Conservation (phyloP, 2,888 invertebrate genomes). For the Orgyia antiqua region DNA sequence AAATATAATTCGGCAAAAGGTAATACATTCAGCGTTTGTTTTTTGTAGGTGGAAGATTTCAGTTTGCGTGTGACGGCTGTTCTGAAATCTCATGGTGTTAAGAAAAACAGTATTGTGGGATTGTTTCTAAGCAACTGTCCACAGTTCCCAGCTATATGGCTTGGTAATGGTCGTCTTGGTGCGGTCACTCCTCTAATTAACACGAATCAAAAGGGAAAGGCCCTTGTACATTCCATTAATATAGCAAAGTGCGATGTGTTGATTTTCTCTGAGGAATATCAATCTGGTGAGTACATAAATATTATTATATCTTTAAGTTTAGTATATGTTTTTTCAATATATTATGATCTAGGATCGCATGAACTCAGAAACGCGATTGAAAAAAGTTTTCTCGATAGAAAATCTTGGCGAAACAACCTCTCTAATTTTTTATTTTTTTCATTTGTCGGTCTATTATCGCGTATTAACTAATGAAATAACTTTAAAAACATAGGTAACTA, state of each 20-base stretch:
- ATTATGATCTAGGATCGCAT: too few relatives aligned
- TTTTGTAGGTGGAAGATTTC: conserved; percentile 87
- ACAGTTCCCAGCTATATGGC: conserved; percentile 94
- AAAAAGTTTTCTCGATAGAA: too few relatives aligned
- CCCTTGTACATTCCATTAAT: conserved; percentile 92
- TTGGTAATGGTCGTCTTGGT: conserved; percentile 94
- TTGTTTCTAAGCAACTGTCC: conserved; percentile 94
- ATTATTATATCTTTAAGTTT: neutral
- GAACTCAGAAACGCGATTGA: too few relatives aligned
- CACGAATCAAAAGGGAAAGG: conserved; percentile 90
- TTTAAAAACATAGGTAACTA: too few relatives aligned
- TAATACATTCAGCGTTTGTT: too few relatives aligned
- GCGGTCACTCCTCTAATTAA: conserved; percentile 94
- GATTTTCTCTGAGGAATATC: conserved; percentile 86
- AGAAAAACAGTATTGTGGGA: conserved; percentile 92
- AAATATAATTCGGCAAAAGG: too few relatives aligned
- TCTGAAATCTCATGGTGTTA: conserved; percentile 87
- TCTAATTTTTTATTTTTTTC: too few relatives aligned
- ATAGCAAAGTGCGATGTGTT: conserved; percentile 91
- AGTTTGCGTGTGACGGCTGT: conserved; percentile 90
- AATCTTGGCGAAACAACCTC: too few relatives aligned
- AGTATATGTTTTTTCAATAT: too few relatives aligned
- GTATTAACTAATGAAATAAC: too few relatives aligned
- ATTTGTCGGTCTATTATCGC: too few relatives aligned
- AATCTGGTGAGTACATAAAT: conserved; percentile 73